Percentiles rank a stretch among this genome's conserved stretches.
Evolutionary conservation across 2,888 invertebrate species (phyloP).

Genomic region (Coenonympha glycerion): DNA sequence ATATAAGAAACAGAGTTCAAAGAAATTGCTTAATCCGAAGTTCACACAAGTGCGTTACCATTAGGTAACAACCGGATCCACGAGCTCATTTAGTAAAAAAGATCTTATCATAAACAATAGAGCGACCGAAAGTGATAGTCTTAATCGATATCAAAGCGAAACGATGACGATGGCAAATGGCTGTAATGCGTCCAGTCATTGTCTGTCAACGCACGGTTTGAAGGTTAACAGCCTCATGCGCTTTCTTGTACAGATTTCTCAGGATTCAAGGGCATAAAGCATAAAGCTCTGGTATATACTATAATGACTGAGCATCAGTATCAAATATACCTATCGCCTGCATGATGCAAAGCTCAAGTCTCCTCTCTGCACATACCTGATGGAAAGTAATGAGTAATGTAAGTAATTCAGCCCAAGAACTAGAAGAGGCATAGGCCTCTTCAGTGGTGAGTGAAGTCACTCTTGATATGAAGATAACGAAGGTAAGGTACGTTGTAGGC

Average conservation of each 20-base stretch:
- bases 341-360: no score
- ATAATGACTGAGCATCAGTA: no score
- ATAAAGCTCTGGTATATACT: not conserved
- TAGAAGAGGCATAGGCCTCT: no score
- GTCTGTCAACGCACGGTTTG: constrained; percentile 23
- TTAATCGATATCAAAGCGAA: constrained; percentile 58
- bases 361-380: no score
- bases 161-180: constrained; percentile 51
- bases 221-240: constrained; percentile 13
- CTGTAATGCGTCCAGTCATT: constrained; percentile 51
- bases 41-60: constrained; percentile 66
- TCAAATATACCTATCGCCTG: no score
- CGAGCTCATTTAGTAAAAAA: constrained; percentile 65
- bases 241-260: constrained; percentile 7
- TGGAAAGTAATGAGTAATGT: no score
- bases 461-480: no score
- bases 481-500: no score
- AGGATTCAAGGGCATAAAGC: constrained; percentile 3
- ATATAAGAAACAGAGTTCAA: not conserved
- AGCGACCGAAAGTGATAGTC: constrained; percentile 70
- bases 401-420: no score
- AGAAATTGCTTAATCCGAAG: constrained; percentile 27
- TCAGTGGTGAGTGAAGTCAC: no score
- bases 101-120: constrained; percentile 69
- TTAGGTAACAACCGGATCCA: constrained; percentile 70